Evolutionary conservation across 2,797 vertebrate genomes (phyloP), one percentile per base, ranked within the genome.

Genomic region (Phyllotis vaccarum): DNA sequence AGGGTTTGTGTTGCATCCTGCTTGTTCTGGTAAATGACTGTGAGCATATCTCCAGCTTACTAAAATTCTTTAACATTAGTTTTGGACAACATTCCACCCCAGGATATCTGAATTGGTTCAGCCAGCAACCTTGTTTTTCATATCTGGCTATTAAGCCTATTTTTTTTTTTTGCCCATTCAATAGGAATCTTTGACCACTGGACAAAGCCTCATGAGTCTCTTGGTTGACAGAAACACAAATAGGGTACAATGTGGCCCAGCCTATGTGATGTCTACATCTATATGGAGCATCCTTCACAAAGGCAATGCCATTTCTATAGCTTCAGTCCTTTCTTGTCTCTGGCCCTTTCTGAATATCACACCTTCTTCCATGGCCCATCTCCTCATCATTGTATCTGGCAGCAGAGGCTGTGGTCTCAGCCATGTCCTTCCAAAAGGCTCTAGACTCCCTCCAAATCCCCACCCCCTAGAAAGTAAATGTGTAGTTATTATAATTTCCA

Each of bases 101-200:
- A 92, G 79, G 54, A 62, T 19, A 87, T 46, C 81, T 79, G 88
- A 86, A 83, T 95, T 31, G 85, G 62, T 91, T 95, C 60, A 91
- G 83, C 66, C 58, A 87, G 70, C 31, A 86, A 86, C 70, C 52
- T 76, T 14, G 6, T 89, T 95, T 95, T 75, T 78, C 58, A 95
- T 58, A 29, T 31, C 46, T 96, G 49, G 62, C 72, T 56, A 72
- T 21, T 83, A n/a, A n/a, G 49, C 70, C 52, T 91, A 21, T 49
- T 54, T 83, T 54, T 54, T 83, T 54, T 86, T 75, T 79, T 78
- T 74, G 46, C 19, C 52, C 22, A 2, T 56, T 91, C 70, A 64
- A 0, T 54, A 93, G 43, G 29, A 87, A 64, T 9, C n/a, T 76
- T 80, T 80, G 43, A 76, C 40, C 37, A 37, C 37, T 64, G 10